A percentile compares a stretch with the other conserved stretches of the same genome.
These are phyloP conservation scores for Xiphophorus maculatus DNA, from an alignment of 2,113 vertebrate species.

Conservation along the genomic window DNA sequence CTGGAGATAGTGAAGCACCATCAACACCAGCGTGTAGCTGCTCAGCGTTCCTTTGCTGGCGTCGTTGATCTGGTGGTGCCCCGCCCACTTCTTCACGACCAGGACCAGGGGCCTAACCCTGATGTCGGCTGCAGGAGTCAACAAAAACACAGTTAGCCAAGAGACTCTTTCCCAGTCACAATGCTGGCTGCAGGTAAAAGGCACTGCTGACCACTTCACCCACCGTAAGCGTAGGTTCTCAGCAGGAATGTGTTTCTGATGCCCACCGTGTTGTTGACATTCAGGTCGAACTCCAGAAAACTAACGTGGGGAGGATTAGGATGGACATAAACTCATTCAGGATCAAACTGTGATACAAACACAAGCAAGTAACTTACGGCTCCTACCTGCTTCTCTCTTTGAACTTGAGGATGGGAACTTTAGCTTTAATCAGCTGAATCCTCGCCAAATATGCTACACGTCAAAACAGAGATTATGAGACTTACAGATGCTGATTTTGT, in stretches of 20 bases:
- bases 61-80: slow-evolving; percentile 90
- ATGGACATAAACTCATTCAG: slow-evolving; percentile 7
- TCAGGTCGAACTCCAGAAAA: slow-evolving; percentile 96
- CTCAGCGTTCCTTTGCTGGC: slow-evolving; percentile 96
- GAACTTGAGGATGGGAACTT: slow-evolving; percentile 96
- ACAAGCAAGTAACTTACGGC: background rate
- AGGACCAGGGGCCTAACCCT: slow-evolving; percentile 92
- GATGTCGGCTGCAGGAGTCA: slow-evolving; percentile 85
- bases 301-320: slow-evolving; percentile 67
- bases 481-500: background rate
- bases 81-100: slow-evolving; percentile 95
- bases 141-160: slow-evolving; percentile 5
- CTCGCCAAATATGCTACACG: slow-evolving; percentile 86
- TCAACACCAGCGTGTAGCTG: slow-evolving; percentile 95
- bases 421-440: slow-evolving; percentile 93
- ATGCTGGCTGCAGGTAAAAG: background rate
- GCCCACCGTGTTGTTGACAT: slow-evolving; percentile 96
- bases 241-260: slow-evolving; percentile 99
- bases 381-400: slow-evolving; percentile 93
- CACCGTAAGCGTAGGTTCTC: slow-evolving; percentile 91
- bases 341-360: slow-evolving; percentile 1
- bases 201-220: slow-evolving; percentile 56
- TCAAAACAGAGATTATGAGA: slow-evolving; percentile 28
- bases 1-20: slow-evolving; percentile 98
- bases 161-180: background rate